phyloP scores from a whole-genome alignment of 2,888 invertebrate genomes.

The Tetranychus piercei region DNA sequence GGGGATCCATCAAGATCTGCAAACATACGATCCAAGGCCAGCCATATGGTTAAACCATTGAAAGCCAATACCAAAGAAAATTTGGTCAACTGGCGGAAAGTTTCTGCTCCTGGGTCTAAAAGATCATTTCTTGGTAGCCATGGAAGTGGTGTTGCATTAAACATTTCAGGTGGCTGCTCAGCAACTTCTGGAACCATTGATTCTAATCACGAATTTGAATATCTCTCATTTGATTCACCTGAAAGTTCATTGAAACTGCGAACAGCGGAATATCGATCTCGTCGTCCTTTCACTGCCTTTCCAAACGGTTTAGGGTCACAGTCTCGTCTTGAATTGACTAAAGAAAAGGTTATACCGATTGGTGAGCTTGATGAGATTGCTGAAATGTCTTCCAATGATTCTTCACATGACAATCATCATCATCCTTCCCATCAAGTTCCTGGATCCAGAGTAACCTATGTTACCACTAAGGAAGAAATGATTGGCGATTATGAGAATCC shows the following conservation, averaged over 20 bases:
- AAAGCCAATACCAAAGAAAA: neutral
- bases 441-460: neutral
- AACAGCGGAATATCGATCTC: neutral
- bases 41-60: neutral
- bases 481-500: neutral
- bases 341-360: conserved; percentile 6
- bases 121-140: neutral
- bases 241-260: neutral
- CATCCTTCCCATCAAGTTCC: neutral
- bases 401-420: neutral
- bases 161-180: neutral
- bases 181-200: conserved; percentile 2
- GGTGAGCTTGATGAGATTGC: neutral
- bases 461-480: neutral
- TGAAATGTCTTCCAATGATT: neutral
- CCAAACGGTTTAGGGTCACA: neutral
- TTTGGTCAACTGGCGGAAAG: conserved; percentile 4
- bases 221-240: neutral
- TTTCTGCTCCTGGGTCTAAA: neutral
- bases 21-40: neutral
- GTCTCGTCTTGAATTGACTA: neutral
- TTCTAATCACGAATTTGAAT: conserved; percentile 8
- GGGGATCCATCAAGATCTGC: neutral
- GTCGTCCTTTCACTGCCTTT: neutral
- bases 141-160: neutral